phyloP scores from a whole-genome alignment of 2,797 vertebrate species.

The Pseudocheirus occidentalis region DNA sequence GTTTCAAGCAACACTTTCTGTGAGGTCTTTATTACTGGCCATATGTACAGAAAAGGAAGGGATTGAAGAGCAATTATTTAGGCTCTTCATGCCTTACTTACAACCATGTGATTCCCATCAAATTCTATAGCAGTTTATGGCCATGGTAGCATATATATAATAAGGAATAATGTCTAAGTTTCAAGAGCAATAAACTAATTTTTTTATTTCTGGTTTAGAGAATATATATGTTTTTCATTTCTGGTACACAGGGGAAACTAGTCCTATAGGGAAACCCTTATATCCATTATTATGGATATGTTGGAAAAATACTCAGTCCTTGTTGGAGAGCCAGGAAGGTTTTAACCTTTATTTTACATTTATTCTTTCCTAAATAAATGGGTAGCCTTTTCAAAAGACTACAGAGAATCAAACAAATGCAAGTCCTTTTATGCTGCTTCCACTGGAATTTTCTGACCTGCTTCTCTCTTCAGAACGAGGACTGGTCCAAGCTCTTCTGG shows the following conservation, averaged over 20 bases:
- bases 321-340: too few species aligned
- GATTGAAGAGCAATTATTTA: constrained; percentile 27
- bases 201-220: neutral
- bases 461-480: too few species aligned
- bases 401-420: too few species aligned
- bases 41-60: constrained; percentile 44
- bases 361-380: too few species aligned
- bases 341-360: too few species aligned
- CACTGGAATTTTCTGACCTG: too few species aligned
- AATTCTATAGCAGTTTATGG: constrained; percentile 19
- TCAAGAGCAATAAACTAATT: neutral
- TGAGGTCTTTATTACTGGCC: constrained; percentile 17
- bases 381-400: too few species aligned
- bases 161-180: constrained; percentile 20
- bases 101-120: constrained; percentile 17
- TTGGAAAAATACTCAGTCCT: too few species aligned
- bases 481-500: too few species aligned
- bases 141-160: neutral
- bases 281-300: too few species aligned
- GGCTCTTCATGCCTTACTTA: constrained; percentile 17
- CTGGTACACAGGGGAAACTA: constrained; percentile 22
- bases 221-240: neutral
- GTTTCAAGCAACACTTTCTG: constrained; percentile 45
- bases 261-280: neutral
- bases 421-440: too few species aligned